Base-by-base conservation (phyloP, 2,888 invertebrate genomes). In the Carpatolechia fugitivella region DNA sequence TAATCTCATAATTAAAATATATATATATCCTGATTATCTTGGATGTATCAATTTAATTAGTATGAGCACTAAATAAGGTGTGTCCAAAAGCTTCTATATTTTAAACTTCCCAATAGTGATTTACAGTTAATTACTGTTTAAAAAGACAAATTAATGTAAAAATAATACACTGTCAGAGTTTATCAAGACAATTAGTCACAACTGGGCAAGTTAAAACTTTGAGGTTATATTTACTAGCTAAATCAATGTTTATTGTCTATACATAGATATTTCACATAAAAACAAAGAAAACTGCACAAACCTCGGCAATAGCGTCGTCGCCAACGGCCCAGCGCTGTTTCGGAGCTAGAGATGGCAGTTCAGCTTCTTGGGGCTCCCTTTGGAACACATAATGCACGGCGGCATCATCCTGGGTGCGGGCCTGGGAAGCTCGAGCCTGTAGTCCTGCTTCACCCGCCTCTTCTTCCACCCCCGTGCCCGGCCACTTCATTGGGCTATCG, bases 371-470 rank as follows among this genome's bases (percentile, higher is more conserved):
- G 64, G 95, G 94, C 60, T 95, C 94, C 57, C 87, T 78, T 68
- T 97, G 97, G 81, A 96, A 98, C 66, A 97, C 96, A 84, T 98
- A 98, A 73, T 97, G 96, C 67, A 97, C 97, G 82, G 95, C 95
- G 62, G 97, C 97, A 92, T 98, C 98, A 84, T 98, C 97, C 62
- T 87, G 87, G 65, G 95, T 91, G 73, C 94, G 93, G 85, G 92
- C 92, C 82, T 92, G 94, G 76, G 92, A 92, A 82, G 89, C 91
- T 85, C 92, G 92, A 75, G 93, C 92, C 82, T 89, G 89, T 72
- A 88, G 72, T 63, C 82, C 83, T 62, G 86, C 83, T 74, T 90
- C 90, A 60, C 87, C 90, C 80, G 80, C 80, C 91, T 92, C 89
- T 91, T 93, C 94, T 86, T 93, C 94, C 78, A 88, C 91, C 67